A percentile compares a stretch with the other conserved stretches of the same genome.
Evolutionary conservation across 92 coral and sea anemone genomes (phyloP).

Genomic region (Plumapathes pennacea): DNA sequence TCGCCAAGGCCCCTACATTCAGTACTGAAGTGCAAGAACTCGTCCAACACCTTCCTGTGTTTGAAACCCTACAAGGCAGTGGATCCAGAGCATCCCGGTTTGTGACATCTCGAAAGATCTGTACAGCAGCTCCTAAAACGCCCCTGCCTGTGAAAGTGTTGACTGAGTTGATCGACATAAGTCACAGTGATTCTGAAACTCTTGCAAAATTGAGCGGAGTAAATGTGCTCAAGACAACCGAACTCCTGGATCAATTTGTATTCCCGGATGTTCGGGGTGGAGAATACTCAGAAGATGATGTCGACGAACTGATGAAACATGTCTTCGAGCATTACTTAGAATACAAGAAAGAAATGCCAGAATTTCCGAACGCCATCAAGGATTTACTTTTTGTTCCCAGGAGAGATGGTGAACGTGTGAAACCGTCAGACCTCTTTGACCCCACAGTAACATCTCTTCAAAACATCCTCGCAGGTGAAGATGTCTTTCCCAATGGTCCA

Average conservation of each 20-base stretch:
- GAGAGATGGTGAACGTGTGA: constrained; percentile 10
- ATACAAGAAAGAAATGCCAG: constrained; percentile 1
- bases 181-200: constrained; percentile 9
- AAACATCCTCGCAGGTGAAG: constrained; percentile 21
- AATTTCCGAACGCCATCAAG: background rate
- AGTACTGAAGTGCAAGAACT: constrained; percentile 7
- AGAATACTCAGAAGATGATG: constrained; percentile 22
- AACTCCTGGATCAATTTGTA: constrained; percentile 7
- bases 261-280: constrained; percentile 16
- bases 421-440: constrained; percentile 35
- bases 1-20: constrained; percentile 7
- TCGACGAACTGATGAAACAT: constrained; percentile 26
- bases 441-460: constrained; percentile 13
- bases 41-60: constrained; percentile 27
- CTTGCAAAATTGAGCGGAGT: constrained; percentile 36
- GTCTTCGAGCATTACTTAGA: constrained; percentile 16
- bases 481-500: constrained; percentile 18
- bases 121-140: constrained; percentile 23
- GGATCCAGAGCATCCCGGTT: constrained; percentile 18
- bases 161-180: constrained; percentile 15
- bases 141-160: constrained; percentile 17
- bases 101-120: constrained; percentile 12
- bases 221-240: constrained; percentile 4
- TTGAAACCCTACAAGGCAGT: constrained; percentile 30
- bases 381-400: constrained; percentile 24